Percentiles rank a stretch among this genome's conserved stretches.
These are phyloP conservation scores for Luidia sarsii DNA, from an alignment of 53 echinoderm and acorn worm species.

Conservation along the genomic window DNA sequence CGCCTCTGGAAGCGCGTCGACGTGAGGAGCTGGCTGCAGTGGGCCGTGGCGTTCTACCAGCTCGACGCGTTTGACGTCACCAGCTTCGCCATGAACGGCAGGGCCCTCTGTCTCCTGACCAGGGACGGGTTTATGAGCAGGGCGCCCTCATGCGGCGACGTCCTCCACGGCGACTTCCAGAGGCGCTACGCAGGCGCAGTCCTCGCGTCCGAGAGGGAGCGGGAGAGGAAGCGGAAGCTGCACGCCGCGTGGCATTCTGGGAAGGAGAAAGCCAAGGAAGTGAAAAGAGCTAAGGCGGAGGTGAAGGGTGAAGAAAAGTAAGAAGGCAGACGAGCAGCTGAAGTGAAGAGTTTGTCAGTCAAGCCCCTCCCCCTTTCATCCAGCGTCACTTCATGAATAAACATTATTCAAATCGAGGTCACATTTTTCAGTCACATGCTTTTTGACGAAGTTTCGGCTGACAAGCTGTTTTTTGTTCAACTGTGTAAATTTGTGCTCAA, in stretches of 20 bases:
- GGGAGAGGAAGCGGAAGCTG: neutral
- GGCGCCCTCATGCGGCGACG: constrained; percentile 61
- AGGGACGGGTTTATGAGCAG: constrained; percentile 44
- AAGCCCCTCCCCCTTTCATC: no score
- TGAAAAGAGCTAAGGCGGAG: neutral
- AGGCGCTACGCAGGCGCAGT: constrained; percentile 43
- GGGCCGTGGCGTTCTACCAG: constrained; percentile 46
- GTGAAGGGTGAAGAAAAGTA: no score
- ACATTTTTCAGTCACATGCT: no score
- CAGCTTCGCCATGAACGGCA: constrained; percentile 64
- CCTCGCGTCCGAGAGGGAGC: neutral
- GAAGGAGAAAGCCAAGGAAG: neutral
- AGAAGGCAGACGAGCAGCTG: neutral
- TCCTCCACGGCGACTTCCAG: constrained; percentile 56
- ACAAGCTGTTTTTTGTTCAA: no score
- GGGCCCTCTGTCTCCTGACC: constrained; percentile 56
- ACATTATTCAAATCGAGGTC: no score
- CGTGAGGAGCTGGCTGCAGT: constrained; percentile 44
- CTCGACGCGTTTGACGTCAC: constrained; percentile 31
- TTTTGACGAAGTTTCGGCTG: no score
- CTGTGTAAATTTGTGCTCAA: no score
- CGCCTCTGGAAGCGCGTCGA: constrained; percentile 45
- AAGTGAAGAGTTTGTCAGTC: no score
- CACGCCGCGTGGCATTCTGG: neutral
- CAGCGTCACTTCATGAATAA: no score